Base-by-base conservation (phyloP, 2,797 vertebrate species). In the Chromis chromis region DNA sequence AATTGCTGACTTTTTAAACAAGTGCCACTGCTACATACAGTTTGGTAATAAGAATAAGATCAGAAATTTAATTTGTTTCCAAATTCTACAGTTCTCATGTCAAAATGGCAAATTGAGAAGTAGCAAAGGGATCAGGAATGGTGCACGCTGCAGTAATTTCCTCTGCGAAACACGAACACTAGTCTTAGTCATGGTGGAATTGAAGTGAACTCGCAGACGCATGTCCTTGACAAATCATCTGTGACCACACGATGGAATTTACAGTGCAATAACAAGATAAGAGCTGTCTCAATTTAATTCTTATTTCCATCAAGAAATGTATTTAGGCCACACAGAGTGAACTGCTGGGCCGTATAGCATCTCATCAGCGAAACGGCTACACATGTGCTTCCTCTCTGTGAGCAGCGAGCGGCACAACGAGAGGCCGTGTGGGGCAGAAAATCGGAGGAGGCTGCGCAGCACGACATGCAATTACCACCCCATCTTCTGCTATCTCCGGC, bases 241-340 rank as follows among this genome's bases (percentile, higher is more conserved):
- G 79, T 76, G 62, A 73, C 76, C 71, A 48, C 79, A 80, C 79
- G 69, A 78, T 80, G 68, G 71, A 75, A 79, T 85, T 74, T 76
- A 79, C 60, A 54, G 69, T 49, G 64, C 53, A 66, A 56, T 79
- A 72, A 83, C 39, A 75, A 83, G 74, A 87, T 84, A 84, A 86
- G 70, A 73, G 68, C 56, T 42, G 67, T 80, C 77, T 67, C 63
- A 65, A 68, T 89, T 89, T 70, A 80, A 87, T 89, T 87, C 40
- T 4, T 67, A 82, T 88, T 84, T 76, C 83, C 71, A 86, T 88
- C 86, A 84, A 71, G 72, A 66, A 60, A 67, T 6, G 9, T 80
- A 85, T 88, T 90, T 86, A 64, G 70, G 70, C 59, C 0, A 52
- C 66, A 36, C 71, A 67, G 78, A 66, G 53, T 21, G 60, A 75